These are phyloP conservation scores for Chromis chromis DNA, from an alignment of 2,797 vertebrate genomes.

Conservation along the genomic window DNA sequence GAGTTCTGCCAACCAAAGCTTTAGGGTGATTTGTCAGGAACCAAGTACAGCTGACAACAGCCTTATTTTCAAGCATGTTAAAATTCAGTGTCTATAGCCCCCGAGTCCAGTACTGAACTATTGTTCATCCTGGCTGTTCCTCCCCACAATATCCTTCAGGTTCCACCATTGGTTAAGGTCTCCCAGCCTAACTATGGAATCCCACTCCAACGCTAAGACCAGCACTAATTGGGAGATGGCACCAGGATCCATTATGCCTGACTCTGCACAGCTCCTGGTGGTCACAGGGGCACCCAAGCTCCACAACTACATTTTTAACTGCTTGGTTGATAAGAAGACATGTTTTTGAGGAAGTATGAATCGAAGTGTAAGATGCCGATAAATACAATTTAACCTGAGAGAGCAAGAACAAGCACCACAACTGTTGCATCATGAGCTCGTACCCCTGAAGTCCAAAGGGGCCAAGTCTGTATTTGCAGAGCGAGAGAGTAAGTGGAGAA, in stretches of 20 bases:
- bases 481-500: conserved; percentile 29
- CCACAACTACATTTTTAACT: not conserved
- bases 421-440: conserved; percentile 17
- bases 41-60: not conserved
- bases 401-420: not conserved
- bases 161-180: not conserved
- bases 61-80: no score
- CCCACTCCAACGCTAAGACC: not conserved
- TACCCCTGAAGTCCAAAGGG: conserved; percentile 28
- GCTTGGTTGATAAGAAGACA: conserved; percentile 3
- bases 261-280: not conserved
- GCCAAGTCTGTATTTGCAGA: conserved; percentile 34
- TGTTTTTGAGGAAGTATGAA: not conserved
- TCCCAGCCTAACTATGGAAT: not conserved
- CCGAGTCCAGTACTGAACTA: not conserved
- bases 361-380: not conserved
- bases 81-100: no score
- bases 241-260: not conserved
- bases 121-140: not conserved
- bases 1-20: no score
- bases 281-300: not conserved
- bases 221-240: not conserved
- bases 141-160: not conserved
- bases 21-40: no score
- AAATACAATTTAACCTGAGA: not conserved